Conservation (phyloP, 2,888 invertebrate genomes). For the Plemyria rubiginata region DNA sequence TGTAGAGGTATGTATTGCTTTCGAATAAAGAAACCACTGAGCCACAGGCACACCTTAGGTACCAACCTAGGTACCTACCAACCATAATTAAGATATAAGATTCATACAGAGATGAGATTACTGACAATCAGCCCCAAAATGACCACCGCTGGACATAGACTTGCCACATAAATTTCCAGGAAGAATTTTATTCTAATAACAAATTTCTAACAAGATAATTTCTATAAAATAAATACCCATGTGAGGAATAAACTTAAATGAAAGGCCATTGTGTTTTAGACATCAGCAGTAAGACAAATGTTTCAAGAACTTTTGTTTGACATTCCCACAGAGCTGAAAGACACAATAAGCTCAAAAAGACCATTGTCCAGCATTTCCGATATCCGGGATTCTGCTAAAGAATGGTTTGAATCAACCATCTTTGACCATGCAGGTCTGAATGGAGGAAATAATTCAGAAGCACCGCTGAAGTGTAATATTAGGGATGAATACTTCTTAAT, state of each 20-base stretch:
- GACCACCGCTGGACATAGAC: no score
- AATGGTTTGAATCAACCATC: slow-evolving; percentile 60
- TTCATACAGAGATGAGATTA: no score
- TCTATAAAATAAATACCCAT: no score
- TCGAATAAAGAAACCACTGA: neutral
- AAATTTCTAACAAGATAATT: no score
- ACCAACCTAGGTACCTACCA: no score
- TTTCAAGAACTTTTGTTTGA: slow-evolving; percentile 52
- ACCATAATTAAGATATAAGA: no score
- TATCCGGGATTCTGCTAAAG: slow-evolving; percentile 58
- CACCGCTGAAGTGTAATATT: slow-evolving; percentile 78
- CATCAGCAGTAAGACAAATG: slow-evolving; percentile 51
- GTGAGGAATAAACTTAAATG: no score
- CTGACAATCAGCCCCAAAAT: no score
- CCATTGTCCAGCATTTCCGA: slow-evolving; percentile 44
- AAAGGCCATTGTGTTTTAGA: slow-evolving; percentile 51
- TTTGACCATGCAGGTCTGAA: slow-evolving; percentile 58
- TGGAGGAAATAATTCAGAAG: slow-evolving; percentile 85
- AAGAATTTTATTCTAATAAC: no score
- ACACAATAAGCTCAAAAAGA: slow-evolving; percentile 22
- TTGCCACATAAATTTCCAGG: no score
- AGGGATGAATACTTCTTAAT: slow-evolving; percentile 84
- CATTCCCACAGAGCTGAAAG: slow-evolving; percentile 48
- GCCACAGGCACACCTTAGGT: no score
- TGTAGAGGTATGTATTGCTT: slow-evolving; percentile 54